Conservation (phyloP, 2,113 vertebrate genomes). For the Glaucomys volans region DNA sequence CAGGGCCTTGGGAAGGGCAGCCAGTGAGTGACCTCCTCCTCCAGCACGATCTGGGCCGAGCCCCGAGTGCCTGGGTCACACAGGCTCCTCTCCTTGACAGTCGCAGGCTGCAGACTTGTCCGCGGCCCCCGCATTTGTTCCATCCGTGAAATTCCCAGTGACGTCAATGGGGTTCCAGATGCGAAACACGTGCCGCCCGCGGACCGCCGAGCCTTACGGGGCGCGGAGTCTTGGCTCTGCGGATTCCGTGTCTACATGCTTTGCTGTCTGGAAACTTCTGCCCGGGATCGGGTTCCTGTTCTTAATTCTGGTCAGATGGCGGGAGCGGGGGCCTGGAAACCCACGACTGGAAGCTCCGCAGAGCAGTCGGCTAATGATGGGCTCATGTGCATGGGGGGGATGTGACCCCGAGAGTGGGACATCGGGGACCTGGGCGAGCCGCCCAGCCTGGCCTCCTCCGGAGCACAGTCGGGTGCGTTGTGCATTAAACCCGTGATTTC, state of each 20-base stretch:
- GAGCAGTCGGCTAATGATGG: not conserved
- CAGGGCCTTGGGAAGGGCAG: not conserved
- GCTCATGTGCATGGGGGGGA: not conserved
- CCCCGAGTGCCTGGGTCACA: not conserved
- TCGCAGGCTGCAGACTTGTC: not conserved
- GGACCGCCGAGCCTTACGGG: not conserved
- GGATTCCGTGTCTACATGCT: not conserved
- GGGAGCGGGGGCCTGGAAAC: not conserved
- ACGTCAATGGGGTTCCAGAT: conserved; percentile 65
- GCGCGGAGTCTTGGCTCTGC: not conserved
- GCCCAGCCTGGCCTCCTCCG: not conserved
- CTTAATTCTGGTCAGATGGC: conserved; percentile 67
- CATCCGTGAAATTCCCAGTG: conserved; percentile 49
- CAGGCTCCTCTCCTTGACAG: not conserved
- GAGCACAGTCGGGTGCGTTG: not conserved
- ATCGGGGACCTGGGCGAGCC: too few relatives aligned
- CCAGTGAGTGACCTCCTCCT: not conserved
- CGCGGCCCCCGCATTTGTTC: not conserved
- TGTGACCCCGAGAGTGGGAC: too few relatives aligned
- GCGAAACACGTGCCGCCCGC: conserved; percentile 38
- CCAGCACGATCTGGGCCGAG: rapidly evolving
- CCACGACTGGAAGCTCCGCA: conserved; percentile 39
- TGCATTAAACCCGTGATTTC: not conserved
- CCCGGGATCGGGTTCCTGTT: conserved; percentile 52
- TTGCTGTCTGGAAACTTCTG: conserved; percentile 54